phyloP scores from a whole-genome alignment of 2,888 invertebrate species.

The Arrhopalites spinosus region DNA sequence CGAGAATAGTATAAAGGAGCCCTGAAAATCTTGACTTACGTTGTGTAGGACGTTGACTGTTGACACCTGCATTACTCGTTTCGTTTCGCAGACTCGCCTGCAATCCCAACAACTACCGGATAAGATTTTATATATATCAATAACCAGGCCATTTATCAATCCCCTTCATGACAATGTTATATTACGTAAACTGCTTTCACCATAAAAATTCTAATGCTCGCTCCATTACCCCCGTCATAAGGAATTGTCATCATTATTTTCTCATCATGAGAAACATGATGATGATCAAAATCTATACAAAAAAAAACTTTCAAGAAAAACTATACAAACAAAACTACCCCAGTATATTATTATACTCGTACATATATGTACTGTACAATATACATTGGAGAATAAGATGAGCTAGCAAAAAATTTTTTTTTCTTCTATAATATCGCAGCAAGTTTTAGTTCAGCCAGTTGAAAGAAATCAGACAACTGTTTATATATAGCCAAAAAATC shows the following conservation, averaged over 20 bases:
- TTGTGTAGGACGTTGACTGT: constrained; percentile 54
- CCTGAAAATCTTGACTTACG: constrained; percentile 48
- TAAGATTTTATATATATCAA: constrained; percentile 43
- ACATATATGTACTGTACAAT: no score
- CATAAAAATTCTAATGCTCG: constrained; percentile 14
- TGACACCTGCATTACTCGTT: constrained; percentile 53
- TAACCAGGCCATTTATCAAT: constrained; percentile 29
- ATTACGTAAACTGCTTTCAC: neutral
- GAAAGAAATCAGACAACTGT: no score
- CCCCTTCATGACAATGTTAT: neutral
- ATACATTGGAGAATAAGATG: no score
- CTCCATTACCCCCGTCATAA: constrained; percentile 13
- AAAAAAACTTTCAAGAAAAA: no score
- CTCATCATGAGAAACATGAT: neutral
- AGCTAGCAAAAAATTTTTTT: no score
- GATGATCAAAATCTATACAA: no score
- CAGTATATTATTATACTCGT: no score
- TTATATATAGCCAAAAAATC: no score
- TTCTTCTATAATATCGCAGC: neutral
- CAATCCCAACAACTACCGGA: constrained; percentile 55
- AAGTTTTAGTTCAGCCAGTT: no score
- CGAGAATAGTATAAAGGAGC: neutral
- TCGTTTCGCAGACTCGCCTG: constrained; percentile 55
- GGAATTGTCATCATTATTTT: neutral
- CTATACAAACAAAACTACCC: no score